phyloP scores from a whole-genome alignment of 53 echinoderm and acorn worm species.

The Holothuria leucospilota region DNA sequence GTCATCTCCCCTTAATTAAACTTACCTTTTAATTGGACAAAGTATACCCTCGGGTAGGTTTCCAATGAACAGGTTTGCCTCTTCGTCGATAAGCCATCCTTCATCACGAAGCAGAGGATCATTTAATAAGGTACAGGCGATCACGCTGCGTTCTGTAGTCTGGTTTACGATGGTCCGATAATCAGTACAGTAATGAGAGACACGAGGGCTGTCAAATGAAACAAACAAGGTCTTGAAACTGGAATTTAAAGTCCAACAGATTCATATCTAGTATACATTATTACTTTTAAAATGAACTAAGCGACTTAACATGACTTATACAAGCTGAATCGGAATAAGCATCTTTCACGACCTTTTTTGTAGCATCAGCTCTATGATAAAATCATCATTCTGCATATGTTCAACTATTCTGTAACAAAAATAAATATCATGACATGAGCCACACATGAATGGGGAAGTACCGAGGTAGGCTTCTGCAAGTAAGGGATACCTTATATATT shows the following conservation, averaged over 20 bases:
- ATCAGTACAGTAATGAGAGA: conserved; percentile 19
- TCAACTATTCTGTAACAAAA: too few species aligned
- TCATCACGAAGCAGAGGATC: conserved; percentile 50
- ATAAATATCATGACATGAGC: too few species aligned
- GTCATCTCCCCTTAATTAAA: too few species aligned
- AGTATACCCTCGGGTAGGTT: conserved; percentile 50
- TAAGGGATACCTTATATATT: too few species aligned
- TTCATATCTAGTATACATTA: not conserved
- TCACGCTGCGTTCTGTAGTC: conserved; percentile 48
- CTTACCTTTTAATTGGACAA: conserved; percentile 58
- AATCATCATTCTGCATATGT: too few species aligned
- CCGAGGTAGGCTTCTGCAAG: too few species aligned
- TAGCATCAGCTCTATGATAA: too few species aligned
- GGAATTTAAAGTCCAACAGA: not conserved
- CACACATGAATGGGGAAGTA: too few species aligned
- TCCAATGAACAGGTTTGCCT: not conserved
- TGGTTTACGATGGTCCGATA: conserved; percentile 1
- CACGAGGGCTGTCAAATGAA: not conserved
- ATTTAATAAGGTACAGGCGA: conserved; percentile 50
- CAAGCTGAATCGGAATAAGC: too few species aligned
- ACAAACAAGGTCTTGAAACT: not conserved
- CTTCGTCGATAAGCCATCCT: conserved; percentile 56
- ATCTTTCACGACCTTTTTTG: too few species aligned
- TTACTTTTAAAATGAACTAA: too few species aligned
- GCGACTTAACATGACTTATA: too few species aligned